Evolutionary conservation across 2,888 invertebrate genomes (phyloP).

Genomic region (Parascotia fuliginaria): DNA sequence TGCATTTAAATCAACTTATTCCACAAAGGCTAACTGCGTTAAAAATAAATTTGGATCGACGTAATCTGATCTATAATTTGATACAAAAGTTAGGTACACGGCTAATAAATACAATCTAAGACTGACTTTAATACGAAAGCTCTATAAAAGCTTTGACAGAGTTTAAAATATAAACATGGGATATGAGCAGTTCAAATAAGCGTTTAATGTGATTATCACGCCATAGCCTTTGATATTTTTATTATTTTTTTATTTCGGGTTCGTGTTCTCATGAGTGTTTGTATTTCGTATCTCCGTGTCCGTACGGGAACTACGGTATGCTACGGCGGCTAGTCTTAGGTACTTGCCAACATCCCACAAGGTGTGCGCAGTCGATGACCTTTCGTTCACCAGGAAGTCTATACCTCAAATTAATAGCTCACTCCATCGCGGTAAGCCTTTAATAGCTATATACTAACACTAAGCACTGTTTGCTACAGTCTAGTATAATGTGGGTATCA

Average conservation of each 20-base stretch:
- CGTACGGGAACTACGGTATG: slow-evolving; percentile 59
- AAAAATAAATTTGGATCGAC: slow-evolving; percentile 4
- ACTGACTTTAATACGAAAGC: too few relatives aligned
- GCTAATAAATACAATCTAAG: too few relatives aligned
- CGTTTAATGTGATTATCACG: slow-evolving; percentile 12
- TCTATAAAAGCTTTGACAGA: neutral
- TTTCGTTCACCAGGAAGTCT: slow-evolving; percentile 64
- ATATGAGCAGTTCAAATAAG: neutral
- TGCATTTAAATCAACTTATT: slow-evolving; percentile 15
- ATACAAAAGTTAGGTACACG: slow-evolving; percentile 13
- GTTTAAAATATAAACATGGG: neutral
- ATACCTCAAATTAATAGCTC: slow-evolving; percentile 72
- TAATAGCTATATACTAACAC: slow-evolving; percentile 31
- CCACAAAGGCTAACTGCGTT: neutral
- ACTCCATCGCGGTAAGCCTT: slow-evolving; percentile 46
- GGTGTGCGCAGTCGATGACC: slow-evolving; percentile 70
- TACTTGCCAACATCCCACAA: slow-evolving; percentile 71
- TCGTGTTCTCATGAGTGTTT: slow-evolving; percentile 34
- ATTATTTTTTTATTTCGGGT: slow-evolving; percentile 29
- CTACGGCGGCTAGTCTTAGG: slow-evolving; percentile 46
- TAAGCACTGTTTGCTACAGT: slow-evolving; percentile 7
- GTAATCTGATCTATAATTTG: slow-evolving; percentile 4
- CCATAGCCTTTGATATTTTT: slow-evolving; percentile 2
- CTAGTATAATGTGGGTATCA: neutral
- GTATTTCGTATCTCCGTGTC: slow-evolving; percentile 41